Evolutionary conservation across 2,113 vertebrate genomes (phyloP).

Genomic region (Daphoenositta chrysoptera): DNA sequence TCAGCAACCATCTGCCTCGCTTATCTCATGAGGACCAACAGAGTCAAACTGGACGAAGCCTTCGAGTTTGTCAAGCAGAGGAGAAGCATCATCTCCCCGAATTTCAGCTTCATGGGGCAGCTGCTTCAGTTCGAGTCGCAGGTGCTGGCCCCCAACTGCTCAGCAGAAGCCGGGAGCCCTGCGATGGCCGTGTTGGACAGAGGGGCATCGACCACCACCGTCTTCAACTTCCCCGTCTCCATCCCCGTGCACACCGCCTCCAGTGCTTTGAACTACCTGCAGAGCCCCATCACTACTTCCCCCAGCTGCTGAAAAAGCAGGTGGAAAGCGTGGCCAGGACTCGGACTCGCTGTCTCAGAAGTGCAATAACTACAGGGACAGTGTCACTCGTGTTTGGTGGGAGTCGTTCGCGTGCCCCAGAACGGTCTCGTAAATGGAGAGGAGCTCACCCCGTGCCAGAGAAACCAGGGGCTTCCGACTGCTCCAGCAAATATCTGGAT

Average conservation of each 20-base stretch:
- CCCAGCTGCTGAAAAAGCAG: constrained; percentile 86
- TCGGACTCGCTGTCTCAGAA: constrained; percentile 44
- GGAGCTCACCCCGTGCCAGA: neutral
- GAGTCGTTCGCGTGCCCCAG: neutral
- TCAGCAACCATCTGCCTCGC: constrained; percentile 98
- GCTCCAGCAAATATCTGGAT: constrained; percentile 52
- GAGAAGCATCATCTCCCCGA: constrained; percentile 96
- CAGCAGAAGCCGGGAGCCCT: constrained; percentile 89
- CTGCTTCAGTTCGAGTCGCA: constrained; percentile 97
- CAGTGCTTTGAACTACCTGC: constrained; percentile 87
- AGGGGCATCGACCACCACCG: constrained; percentile 79
- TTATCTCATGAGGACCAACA: constrained; percentile 98
- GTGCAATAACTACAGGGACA: constrained; percentile 67
- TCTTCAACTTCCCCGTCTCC: constrained; percentile 96
- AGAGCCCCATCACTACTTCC: constrained; percentile 96
- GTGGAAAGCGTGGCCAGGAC: neutral
- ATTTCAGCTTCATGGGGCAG: constrained; percentile 99
- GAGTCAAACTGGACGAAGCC: constrained; percentile 95
- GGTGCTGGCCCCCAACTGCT: constrained; percentile 93
- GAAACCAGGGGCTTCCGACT: neutral
- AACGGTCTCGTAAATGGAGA: neutral
- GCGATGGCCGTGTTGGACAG: constrained; percentile 80
- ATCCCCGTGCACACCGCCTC: constrained; percentile 86
- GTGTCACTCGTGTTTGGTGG: neutral
- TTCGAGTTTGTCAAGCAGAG: constrained; percentile 99